Evolutionary conservation across 92 coral and sea anemone species (phyloP), one percentile per base, ranked within the genome.

Genomic region (Ricordea florida): DNA sequence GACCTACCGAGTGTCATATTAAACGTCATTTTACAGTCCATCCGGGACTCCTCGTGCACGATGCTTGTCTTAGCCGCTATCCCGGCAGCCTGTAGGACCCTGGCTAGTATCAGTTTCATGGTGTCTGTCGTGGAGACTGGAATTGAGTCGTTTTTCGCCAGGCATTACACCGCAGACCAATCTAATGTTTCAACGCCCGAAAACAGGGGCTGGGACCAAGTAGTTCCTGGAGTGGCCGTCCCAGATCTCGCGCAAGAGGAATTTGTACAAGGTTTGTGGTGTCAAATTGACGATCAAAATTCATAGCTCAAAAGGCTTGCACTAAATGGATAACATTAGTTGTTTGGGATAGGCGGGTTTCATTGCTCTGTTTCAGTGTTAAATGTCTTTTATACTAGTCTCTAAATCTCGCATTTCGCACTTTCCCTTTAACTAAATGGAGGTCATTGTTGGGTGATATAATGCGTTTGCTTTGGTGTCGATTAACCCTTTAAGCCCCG

Each of bases 241-340:
- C 98, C 98, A 18, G 98, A 94, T 62, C 90, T 94, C 34, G 87
- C 98, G 27, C 97, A 89, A 62, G 90, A 93, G n/a, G 97, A 94
- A 22, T 92, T 94, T 80, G 97, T 94, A 28, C 85, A 92, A 71
- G 98, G 98, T 91, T 24, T 22, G 91, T 42, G 6, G 3, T 10
- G 7, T 9, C 6, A 16, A 32, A 0, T 22, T 10, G 1, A 34
- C 24, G 18, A 18, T 7, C n/a, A 17, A 0, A 18, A 2, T 14
- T 10, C 9, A 21, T n/a, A n/a, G n/a, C n/a, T n/a, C n/a, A n/a
- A n/a, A n/a, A n/a, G n/a, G n/a, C n/a, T n/a, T n/a, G n/a, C n/a
- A n/a, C n/a, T n/a, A n/a, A n/a, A n/a, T n/a, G n/a, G n/a, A n/a
- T n/a, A n/a, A n/a, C n/a, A n/a, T n/a, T n/a, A n/a, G n/a, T n/a